These are phyloP conservation scores for Eonycteris spelaea DNA, from an alignment of 2,113 vertebrate species.

Conservation along the genomic window DNA sequence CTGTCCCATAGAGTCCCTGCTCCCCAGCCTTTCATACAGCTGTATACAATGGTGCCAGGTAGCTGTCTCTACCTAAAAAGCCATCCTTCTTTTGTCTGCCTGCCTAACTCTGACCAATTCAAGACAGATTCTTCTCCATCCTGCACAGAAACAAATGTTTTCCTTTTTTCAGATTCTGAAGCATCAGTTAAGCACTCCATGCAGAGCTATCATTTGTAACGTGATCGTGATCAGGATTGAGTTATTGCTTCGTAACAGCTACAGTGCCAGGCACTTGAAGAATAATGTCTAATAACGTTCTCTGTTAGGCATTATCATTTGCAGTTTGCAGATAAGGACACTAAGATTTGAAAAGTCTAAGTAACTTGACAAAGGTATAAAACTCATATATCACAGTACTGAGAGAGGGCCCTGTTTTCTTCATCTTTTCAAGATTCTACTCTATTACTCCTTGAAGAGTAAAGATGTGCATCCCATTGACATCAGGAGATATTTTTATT, in stretches of 20 bases:
- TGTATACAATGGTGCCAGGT: too few species aligned
- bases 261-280: neutral
- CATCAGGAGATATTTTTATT: neutral
- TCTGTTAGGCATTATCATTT: neutral
- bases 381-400: neutral
- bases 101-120: neutral
- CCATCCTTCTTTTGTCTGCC: neutral
- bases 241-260: neutral
- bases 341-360: neutral
- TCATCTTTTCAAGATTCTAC: neutral
- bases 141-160: neutral
- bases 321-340: neutral
- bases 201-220: neutral
- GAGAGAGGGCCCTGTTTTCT: too few species aligned
- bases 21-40: fast-evolving
- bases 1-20: fast-evolving
- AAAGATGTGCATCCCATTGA: fast-evolving
- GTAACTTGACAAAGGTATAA: neutral
- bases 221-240: neutral
- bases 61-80: neutral
- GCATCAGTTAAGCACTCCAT: too few species aligned
- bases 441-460: neutral
- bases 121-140: neutral
- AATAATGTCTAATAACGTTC: neutral
- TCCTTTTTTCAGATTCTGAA: neutral